Evolutionary conservation across 2,888 invertebrate species (phyloP), one percentile per base, ranked within the genome.

Genomic region (Choristoneura rosaceana): DNA sequence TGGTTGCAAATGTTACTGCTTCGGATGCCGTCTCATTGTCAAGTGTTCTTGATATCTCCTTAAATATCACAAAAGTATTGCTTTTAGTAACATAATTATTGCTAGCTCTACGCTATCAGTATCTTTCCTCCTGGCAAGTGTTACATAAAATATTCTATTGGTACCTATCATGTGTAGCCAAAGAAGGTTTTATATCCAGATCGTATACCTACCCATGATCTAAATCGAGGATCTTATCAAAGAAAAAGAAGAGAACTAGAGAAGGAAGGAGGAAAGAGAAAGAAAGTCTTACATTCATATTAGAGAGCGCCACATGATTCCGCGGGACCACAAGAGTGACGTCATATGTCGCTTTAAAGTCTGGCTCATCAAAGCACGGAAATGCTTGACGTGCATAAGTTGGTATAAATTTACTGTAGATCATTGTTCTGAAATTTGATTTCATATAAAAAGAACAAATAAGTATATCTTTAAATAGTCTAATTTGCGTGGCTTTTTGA

Each of bases 281-380:
- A 0, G 25, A 25, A 25, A 25, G 2, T 25, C 93, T 94, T 94
- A 97, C 95, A 82, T 98, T 97, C 98, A 98, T 99, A 87, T 98
- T 99, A 25, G 98, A 99, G 41, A 98, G 92, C 33, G 97, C 98
- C 71, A 95, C 95, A 82, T 98, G 97, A 10, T 95, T 94, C 3
- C 92, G 90, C 0, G 98, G 97, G 79, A 96, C 96, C 34, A 97
- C 96, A 8, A 99, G 87, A 43, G 96, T 96, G 4, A 98, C 96
- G 25, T 96, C 96, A 90, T 96, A 99, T 71, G 96, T 96, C 0
- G 99, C 98, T 92, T 99, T 99, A 87, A 98, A 96, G 68, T 96
- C 96, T 0, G 98, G 99, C 84, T 99, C 98, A 89, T 99, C 99
- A 84, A 99, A 98, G 85, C 99, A 99, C 0, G 99, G 99, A 87